Base-by-base conservation (phyloP, 1,140 invertebrate genomes). In the Limonius californicus region DNA sequence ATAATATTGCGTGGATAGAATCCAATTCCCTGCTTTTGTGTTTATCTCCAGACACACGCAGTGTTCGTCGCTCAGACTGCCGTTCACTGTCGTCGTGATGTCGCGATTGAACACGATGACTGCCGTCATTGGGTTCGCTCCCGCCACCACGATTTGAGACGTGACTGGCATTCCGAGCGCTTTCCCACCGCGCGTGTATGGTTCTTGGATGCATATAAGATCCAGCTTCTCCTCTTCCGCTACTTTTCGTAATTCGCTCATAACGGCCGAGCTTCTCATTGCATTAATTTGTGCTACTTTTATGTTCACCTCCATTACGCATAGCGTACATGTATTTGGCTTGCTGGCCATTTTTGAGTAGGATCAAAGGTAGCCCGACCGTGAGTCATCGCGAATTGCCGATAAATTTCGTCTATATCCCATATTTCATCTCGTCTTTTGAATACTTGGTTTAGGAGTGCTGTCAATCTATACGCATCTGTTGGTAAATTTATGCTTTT, bases 1-100 rank as follows among this genome's bases (percentile, higher is more conserved):
- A 15, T 19, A 61, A 20, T 61, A 61, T n/a, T 35, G 47, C 20
- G 54, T 61, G 14, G 23, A 15, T 3, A 61, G 15, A 1, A 61
- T 19, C 27, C 47, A 61, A 15, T 12, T 35, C 4, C 50, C 32
- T 8, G 6, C 20, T 30, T 12, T 1, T n/a, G n/a, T n/a, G n/a
- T n/a, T 20, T 16, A 61, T n/a, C 27, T 61, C 50, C 0, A 61
- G 11, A 0, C 50, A 12, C 20, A 55, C 53, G 19, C 47, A 39
- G 27, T 59, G 57, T 3, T 20, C 6, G 11, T 18, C 47, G 21
- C 53, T 54, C 0, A 54, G 14, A 12, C 42, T 15, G 1, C 14
- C 4, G 16, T 54, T 8, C 6, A 1, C 0, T 2, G 53, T 61
- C 2, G 15, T 19, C 1, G 32, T 42, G 0, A 61, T 8, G 1